A percentile compares a stretch with the other conserved stretches of the same genome.
Conservation (phyloP, 2,888 invertebrate genomes). For the Acanthosoma haemorrhoidale region DNA sequence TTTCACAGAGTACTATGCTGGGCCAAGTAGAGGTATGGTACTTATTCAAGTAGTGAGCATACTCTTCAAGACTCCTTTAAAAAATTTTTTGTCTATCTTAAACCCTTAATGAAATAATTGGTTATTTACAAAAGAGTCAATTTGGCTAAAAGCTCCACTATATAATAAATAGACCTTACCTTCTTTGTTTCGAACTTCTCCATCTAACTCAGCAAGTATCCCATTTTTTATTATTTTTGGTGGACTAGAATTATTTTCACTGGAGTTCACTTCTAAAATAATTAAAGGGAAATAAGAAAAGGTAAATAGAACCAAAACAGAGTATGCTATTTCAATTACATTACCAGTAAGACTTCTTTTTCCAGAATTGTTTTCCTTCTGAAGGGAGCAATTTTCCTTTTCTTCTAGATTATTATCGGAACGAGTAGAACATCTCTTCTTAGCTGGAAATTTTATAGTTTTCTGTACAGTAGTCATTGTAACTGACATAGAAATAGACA, state of each 20-base stretch:
- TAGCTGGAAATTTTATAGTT: slow-evolving; percentile 23
- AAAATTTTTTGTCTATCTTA: too few species aligned
- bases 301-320: not conserved
- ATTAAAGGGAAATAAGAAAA: not conserved
- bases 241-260: slow-evolving; percentile 9
- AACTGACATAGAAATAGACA: not conserved
- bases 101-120: too few species aligned
- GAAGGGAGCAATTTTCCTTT: not conserved
- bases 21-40: too few species aligned
- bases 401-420: not conserved
- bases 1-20: too few species aligned
- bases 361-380: not conserved
- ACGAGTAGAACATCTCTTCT: slow-evolving; percentile 7
- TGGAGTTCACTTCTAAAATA: not conserved
- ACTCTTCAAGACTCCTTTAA: too few species aligned
- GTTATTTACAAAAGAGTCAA: too few species aligned
- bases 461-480: slow-evolving; percentile 16
- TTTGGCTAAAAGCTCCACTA: too few species aligned
- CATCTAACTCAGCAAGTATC: too few species aligned
- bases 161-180: too few species aligned
- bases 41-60: too few species aligned
- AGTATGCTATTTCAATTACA: not conserved
- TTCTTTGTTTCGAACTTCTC: too few species aligned
- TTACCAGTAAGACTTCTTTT: slow-evolving; percentile 8
- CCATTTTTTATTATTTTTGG: not conserved